Evolutionary conservation across 2,113 vertebrate genomes (phyloP).

Genomic region (Sapajus apella): DNA sequence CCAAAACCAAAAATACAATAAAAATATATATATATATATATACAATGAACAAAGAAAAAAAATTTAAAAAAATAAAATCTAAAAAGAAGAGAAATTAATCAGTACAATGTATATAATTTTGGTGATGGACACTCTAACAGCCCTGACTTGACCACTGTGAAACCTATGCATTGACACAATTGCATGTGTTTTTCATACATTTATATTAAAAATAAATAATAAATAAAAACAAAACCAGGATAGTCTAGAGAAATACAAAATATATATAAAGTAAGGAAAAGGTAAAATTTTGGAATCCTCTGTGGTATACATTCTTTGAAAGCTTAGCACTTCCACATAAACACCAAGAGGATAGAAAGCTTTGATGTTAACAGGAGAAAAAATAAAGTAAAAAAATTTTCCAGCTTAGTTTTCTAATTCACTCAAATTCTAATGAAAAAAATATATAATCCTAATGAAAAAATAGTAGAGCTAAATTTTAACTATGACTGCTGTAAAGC

Average conservation of each 20-base stretch:
- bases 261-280: constrained; percentile 1
- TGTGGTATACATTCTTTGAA: not conserved
- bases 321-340: constrained; percentile 19
- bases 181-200: not conserved
- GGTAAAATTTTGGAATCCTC: not conserved
- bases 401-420: constrained; percentile 28
- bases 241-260: not conserved
- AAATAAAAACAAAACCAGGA: not conserved
- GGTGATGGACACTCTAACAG: not conserved
- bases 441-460: not conserved
- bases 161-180: not conserved
- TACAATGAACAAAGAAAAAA: no score
- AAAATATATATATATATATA: no score
- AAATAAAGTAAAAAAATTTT: not conserved
- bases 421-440: constrained; percentile 9
- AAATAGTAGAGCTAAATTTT: not conserved
- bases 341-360: not conserved
- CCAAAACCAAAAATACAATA: no score
- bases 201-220: not conserved
- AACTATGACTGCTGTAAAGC: not conserved
- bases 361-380: not conserved
- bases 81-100: no score
- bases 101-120: no score
- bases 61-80: no score
- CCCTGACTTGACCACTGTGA: not conserved